Percentiles rank a stretch among this genome's conserved stretches.
phyloP scores from a whole-genome alignment of 2,113 vertebrate species.

The Copsychus sechellarum region DNA sequence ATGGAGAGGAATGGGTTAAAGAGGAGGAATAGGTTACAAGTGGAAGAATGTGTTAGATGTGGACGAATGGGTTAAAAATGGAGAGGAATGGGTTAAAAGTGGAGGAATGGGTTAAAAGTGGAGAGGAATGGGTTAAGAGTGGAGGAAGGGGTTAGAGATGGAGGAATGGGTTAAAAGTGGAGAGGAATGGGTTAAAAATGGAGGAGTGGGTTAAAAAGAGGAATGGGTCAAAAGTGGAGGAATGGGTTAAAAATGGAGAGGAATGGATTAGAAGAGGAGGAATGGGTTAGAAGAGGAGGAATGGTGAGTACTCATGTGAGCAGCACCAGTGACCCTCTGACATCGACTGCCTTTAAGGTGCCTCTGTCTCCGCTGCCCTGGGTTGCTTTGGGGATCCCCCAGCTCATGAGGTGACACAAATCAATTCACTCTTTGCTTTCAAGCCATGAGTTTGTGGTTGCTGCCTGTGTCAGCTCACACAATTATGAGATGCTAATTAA shows the following conservation, averaged over 20 bases:
- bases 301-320: rapidly evolving
- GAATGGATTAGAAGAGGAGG: too few relatives aligned
- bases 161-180: too few relatives aligned
- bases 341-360: too few relatives aligned
- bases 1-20: background rate
- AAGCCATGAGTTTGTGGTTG: background rate
- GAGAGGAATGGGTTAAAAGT: too few relatives aligned
- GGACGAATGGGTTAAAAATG: too few relatives aligned
- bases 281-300: background rate
- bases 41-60: too few relatives aligned
- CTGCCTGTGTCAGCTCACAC: background rate
- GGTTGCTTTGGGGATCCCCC: background rate
- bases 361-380: background rate
- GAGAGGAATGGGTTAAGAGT: too few relatives aligned
- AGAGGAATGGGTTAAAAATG: too few relatives aligned
- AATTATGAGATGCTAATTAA: background rate
- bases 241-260: background rate
- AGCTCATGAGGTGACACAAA: background rate
- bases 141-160: too few relatives aligned
- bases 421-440: background rate
- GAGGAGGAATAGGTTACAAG: background rate
- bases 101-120: too few relatives aligned
- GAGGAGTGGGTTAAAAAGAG: too few relatives aligned
- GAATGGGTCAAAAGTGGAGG: too few relatives aligned
- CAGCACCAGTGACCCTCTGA: background rate